Evolutionary conservation across 2,113 vertebrate species (phyloP).

Genomic region (Notarius lentiginosus): DNA sequence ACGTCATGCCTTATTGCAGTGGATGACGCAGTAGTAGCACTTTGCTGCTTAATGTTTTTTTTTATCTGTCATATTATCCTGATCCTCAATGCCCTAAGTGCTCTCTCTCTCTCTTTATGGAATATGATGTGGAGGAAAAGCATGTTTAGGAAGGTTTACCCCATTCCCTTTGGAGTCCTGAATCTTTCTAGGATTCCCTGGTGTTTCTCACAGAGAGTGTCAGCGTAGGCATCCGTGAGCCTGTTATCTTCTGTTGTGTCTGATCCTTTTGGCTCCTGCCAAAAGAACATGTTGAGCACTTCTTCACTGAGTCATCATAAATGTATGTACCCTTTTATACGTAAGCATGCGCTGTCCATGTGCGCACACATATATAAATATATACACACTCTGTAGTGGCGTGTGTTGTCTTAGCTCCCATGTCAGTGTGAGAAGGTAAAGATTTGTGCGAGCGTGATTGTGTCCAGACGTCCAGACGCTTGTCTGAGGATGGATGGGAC

Average conservation of each 20-base stretch:
- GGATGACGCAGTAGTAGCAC: not conserved
- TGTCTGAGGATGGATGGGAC: slow-evolving; percentile 52
- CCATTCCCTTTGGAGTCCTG: slow-evolving; percentile 2
- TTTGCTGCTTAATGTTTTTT: not conserved
- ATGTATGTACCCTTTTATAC: not conserved
- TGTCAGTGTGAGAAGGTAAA: slow-evolving; percentile 32
- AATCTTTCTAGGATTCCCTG: slow-evolving; percentile 10
- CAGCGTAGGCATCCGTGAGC: not conserved
- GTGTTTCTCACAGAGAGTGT: not conserved
- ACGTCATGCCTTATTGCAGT: not conserved
- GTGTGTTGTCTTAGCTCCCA: slow-evolving; percentile 37
- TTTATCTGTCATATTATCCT: not conserved
- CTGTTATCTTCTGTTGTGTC: slow-evolving; percentile 21
- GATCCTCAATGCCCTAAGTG: not conserved
- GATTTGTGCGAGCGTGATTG: slow-evolving; percentile 42
- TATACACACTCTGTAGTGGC: slow-evolving; percentile 2
- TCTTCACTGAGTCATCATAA: not conserved
- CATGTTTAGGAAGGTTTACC: slow-evolving; percentile 6
- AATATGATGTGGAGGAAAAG: slow-evolving; percentile 9
- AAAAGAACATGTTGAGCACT: slow-evolving; percentile 13
- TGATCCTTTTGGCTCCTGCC: not conserved
- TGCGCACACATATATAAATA: not conserved
- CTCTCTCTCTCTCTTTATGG: not conserved
- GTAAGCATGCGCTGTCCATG: not conserved
- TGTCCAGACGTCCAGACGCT: slow-evolving; percentile 58